These are phyloP conservation scores for Xestoiulus laeticollis DNA, from an alignment of 2,888 invertebrate genomes.

Conservation along the genomic window DNA sequence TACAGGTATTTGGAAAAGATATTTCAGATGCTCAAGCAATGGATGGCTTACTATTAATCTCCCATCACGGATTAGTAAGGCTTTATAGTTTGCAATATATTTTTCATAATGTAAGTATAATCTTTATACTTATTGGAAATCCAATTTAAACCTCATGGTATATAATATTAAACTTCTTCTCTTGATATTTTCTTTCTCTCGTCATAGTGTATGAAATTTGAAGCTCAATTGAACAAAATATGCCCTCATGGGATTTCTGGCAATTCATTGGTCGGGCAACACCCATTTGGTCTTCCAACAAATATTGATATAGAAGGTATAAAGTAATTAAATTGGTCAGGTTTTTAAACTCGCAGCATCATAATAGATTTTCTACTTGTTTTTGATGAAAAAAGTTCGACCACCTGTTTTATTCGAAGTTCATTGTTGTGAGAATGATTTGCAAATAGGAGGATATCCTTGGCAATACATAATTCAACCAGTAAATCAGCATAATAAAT, in stretches of 20 bases:
- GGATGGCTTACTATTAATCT: conserved; percentile 39
- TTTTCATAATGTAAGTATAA: not conserved
- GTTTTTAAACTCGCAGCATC: not conserved
- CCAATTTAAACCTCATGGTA: no score
- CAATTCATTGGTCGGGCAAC: not conserved
- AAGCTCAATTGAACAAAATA: conserved; percentile 7
- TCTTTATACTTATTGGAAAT: no score
- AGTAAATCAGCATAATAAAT: conserved; percentile 50
- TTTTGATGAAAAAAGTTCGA: conserved; percentile 34
- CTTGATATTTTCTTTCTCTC: not conserved
- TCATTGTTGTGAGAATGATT: conserved; percentile 51
- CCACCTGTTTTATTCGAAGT: conserved; percentile 55
- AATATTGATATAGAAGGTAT: conserved; percentile 45
- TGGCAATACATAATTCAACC: conserved; percentile 55
- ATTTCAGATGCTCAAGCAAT: conserved; percentile 30
- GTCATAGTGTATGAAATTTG: not conserved
- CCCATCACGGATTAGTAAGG: not conserved
- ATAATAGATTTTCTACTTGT: not conserved
- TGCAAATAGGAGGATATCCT: conserved; percentile 55
- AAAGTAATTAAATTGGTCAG: not conserved
- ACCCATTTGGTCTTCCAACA: conserved; percentile 40
- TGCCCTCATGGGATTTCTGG: not conserved
- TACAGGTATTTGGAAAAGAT: conserved; percentile 45
- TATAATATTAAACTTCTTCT: no score
- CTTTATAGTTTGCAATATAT: conserved; percentile 44